Percentiles rank a stretch among this genome's conserved stretches.
Conservation (phyloP, 2,113 vertebrate species). For the Paratilapia polleni region DNA sequence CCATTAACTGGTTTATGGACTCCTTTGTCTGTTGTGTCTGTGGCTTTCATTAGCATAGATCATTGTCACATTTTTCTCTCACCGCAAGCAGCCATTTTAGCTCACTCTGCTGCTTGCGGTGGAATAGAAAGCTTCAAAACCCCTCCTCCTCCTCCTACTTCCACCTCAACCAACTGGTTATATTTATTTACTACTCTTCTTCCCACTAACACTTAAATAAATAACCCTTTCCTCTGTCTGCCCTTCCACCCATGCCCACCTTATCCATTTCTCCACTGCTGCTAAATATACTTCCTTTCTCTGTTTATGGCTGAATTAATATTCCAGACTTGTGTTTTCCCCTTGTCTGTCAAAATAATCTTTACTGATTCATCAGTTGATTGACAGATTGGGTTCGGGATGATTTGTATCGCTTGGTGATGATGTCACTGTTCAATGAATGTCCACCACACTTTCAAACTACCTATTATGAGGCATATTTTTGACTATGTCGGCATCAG, state of each 20-base stretch:
- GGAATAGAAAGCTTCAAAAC: slow-evolving; percentile 30
- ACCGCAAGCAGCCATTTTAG: slow-evolving; percentile 49
- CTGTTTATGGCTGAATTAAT: slow-evolving; percentile 60
- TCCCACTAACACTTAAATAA: slow-evolving; percentile 56
- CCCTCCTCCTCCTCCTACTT: slow-evolving; percentile 28
- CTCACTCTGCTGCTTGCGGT: slow-evolving; percentile 43
- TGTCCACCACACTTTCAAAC: slow-evolving; percentile 35
- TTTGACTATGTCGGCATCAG: slow-evolving; percentile 44
- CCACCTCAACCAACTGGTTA: slow-evolving; percentile 40
- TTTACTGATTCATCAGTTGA: slow-evolving; percentile 52
- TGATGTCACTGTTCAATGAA: slow-evolving; percentile 53
- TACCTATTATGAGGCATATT: slow-evolving; percentile 52
- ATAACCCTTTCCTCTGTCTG: slow-evolving; percentile 38
- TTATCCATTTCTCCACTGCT: slow-evolving; percentile 57
- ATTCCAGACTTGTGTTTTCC: slow-evolving; percentile 50
- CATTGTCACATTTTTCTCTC: slow-evolving; percentile 55
- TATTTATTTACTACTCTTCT: slow-evolving; percentile 52
- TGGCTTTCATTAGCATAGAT: slow-evolving; percentile 64
- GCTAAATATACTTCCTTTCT: slow-evolving; percentile 42
- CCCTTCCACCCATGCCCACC: slow-evolving; percentile 41
- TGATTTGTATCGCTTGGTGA: slow-evolving; percentile 4
- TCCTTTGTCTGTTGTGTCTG: slow-evolving; percentile 52
- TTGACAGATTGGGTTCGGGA: slow-evolving; percentile 52
- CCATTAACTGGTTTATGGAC: slow-evolving; percentile 63
- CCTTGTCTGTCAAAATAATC: slow-evolving; percentile 52